Base-by-base conservation (phyloP, 2,888 invertebrate species). In the Leucoma salicis region DNA sequence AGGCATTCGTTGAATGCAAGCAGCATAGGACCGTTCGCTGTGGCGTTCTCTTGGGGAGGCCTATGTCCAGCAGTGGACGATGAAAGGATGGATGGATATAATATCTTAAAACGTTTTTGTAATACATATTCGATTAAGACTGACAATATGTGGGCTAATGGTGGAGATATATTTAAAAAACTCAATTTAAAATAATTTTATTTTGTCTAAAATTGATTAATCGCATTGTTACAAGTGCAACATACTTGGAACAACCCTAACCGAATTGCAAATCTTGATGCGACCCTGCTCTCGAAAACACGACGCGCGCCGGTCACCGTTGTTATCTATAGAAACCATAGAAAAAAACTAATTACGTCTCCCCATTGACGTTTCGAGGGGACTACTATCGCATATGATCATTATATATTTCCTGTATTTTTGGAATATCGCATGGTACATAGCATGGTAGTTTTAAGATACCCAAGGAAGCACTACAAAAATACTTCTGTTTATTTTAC, bases 251-350 rank as follows among this genome's bases (percentile, higher is more conserved):
- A 39, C 75, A 83, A 54, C 85, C 85, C 84, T 84, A 52, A 24
- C 21, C 24, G 33, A 42, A 39, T 46, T 42, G 53, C 59, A 61
- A 55, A 78, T 77, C 68, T 68, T 70, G 40, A 53, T 58, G 59
- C 64, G 48, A 76, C 77, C 77, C 64, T 60, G 54, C 62, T 61
- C 59, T 50, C 53, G 14, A 35, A 31, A 25, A 18, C 24, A 49
- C 64, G 67, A 29, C 14, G 15, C 15, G 31, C 31, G 31, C 41
- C 72, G 73, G 76, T 74, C 79, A 76, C 71, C 66, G 64, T 71
- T 76, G 75, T 70, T 84, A 85, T 84, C 83, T 84, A 70, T 73
- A 52, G 81, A 77, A 74, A 76, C 81, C 83, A 72, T 82, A 80
- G 71, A 77, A 75, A 71, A n/a, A 81, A 82, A 73, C 68, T 82